Evolutionary conservation across 2,113 vertebrate species (phyloP).

Genomic region (Mobula birostris): DNA sequence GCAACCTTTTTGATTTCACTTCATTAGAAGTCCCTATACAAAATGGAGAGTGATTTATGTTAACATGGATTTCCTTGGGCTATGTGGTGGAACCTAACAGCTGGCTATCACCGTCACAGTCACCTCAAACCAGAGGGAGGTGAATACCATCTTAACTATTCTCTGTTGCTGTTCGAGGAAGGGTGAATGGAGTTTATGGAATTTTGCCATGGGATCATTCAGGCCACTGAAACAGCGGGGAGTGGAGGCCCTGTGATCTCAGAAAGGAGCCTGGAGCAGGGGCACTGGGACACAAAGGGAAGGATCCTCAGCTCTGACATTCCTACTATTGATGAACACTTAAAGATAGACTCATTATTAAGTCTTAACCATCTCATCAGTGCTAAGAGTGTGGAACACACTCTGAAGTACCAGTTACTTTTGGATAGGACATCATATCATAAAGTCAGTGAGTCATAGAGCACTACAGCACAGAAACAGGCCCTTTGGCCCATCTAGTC

Average conservation of each 20-base stretch:
- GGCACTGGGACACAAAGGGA: too few species aligned
- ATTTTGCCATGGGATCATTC: neutral
- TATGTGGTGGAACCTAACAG: too few species aligned
- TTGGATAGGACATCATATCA: neutral
- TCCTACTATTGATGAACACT: neutral
- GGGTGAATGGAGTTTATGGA: neutral
- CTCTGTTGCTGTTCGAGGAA: neutral
- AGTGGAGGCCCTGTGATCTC: neutral
- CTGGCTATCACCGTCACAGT: too few species aligned
- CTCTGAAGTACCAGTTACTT: too few species aligned
- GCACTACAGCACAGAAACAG: too few species aligned
- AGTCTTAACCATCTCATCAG: too few species aligned
- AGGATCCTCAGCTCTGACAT: neutral
- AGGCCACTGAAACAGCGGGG: neutral
- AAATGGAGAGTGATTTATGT: neutral
- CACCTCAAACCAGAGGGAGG: neutral
- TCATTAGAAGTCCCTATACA: neutral
- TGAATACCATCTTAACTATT: neutral
- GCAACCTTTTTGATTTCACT: too few species aligned
- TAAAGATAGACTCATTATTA: neutral
- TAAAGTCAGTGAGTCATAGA: too few species aligned
- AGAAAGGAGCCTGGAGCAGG: neutral
- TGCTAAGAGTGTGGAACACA: too few species aligned
- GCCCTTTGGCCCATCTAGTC: too few species aligned
- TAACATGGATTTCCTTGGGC: neutral